Evolutionary conservation across 2,113 vertebrate species (phyloP), one percentile per base, ranked within the genome.

Genomic region (Oreocharis arfaki): DNA sequence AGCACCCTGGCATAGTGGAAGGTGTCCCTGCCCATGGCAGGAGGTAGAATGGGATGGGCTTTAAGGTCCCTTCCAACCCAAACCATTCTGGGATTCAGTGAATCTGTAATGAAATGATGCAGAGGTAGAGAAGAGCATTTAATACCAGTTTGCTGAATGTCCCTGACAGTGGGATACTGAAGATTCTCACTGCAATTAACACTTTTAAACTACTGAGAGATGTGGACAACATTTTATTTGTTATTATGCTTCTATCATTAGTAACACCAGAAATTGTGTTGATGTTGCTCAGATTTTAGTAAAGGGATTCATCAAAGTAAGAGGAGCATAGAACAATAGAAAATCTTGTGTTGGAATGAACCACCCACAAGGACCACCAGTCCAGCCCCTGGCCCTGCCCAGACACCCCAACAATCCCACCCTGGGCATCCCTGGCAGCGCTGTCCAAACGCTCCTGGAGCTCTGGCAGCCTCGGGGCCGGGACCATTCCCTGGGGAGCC

Each of bases 71-170:
- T 35, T 8, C 63, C 55, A 41, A 41, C 24, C 32, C 21, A 55
- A 90, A 22, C 18, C 15, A 23, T 23, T 42, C 17, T 61, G 47
- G 20, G 47, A 55, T 76, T 68, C 47, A 7, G 55, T 47, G 55
- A 76, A 53, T 46, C 39, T 69, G 14, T 83, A 98, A 55, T 93
- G 98, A 80, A 98, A 98, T 55, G 98, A 98, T n/a, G 98, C 98
- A 18, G 98, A 98, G 98, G 98, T 98, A 95, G 69, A 87, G 49
- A 53, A 50, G 37, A 15, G 6, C 55, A 16, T 30, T 42, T 52
- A 46, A 8, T 30, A 13, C 5, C 16, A 20, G 22, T 11, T 50
- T 47, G 32, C 23, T 76, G 50, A 27, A 30, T 39, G 63, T 46
- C 69, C 28, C 35, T 33, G 42, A 39, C 52, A 15, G 46, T 14